A percentile compares a stretch with the other conserved stretches of the same genome.
Conservation (phyloP, 2,113 vertebrate species). For the Hippoglossus stenolepis region DNA sequence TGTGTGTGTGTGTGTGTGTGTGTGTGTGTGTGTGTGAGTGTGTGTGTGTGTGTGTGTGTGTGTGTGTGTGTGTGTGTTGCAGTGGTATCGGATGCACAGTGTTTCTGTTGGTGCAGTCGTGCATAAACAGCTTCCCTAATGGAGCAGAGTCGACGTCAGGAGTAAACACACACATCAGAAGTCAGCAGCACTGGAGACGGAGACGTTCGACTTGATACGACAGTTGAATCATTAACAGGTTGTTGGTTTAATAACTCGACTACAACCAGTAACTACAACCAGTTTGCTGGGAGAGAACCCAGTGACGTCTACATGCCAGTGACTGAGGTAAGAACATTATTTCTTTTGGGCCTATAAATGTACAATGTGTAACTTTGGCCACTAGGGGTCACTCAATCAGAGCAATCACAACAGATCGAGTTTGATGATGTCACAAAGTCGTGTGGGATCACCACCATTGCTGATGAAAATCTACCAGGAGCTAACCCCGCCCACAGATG, state of each 20-base stretch:
- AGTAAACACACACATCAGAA: constrained; percentile 12
- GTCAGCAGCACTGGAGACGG: not conserved
- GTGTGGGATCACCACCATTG: too few species aligned
- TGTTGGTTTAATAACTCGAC: not conserved
- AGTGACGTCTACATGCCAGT: constrained; percentile 5
- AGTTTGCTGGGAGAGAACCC: not conserved
- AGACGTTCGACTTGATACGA: not conserved
- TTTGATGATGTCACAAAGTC: not conserved
- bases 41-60: constrained; percentile 48
- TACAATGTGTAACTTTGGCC: too few species aligned
- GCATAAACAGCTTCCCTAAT: constrained; percentile 50
- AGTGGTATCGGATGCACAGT: constrained; percentile 43
- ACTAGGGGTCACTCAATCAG: too few species aligned
- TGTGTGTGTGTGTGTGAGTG: not conserved
- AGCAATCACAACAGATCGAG: too few species aligned
- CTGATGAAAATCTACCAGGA: too few species aligned
- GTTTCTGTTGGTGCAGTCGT: constrained; percentile 60
- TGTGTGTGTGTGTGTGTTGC: constrained; percentile 29
- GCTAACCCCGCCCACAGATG: too few species aligned
- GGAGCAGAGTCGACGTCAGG: constrained; percentile 52
- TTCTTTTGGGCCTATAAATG: not conserved
- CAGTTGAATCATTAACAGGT: not conserved
- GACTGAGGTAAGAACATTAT: constrained; percentile 47
- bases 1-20: too few species aligned
- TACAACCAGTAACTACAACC: too few species aligned